These are phyloP conservation scores for Phalloptychus januarius DNA, from an alignment of 2,797 vertebrate species.

Conservation along the genomic window DNA sequence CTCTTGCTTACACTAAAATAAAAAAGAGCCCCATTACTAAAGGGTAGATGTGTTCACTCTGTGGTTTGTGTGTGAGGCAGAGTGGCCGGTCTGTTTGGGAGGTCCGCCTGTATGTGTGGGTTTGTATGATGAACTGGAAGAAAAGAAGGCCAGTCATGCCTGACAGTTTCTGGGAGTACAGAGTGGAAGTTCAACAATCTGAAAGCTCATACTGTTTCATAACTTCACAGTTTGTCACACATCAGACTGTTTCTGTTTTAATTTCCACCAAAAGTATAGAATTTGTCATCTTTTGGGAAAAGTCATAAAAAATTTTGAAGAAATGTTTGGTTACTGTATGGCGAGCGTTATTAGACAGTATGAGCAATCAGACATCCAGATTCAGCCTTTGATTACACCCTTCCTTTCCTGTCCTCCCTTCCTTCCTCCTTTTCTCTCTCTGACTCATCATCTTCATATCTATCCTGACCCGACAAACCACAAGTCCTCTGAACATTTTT, in stretches of 20 bases:
- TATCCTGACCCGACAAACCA: conserved; percentile 37
- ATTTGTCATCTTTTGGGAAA: background rate
- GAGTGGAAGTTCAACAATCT: conserved; percentile 31
- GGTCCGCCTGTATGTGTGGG: conserved; percentile 27
- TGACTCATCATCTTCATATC: conserved; percentile 60
- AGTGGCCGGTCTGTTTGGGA: conserved; percentile 47
- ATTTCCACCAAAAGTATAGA: background rate
- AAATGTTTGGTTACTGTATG: background rate
- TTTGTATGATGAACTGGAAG: conserved; percentile 37
- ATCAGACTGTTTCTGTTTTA: background rate
- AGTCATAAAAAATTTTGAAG: too few species aligned
- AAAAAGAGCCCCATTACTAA: background rate
- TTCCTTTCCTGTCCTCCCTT: conserved; percentile 46
- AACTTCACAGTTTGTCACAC: background rate
- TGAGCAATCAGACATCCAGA: conserved; percentile 43
- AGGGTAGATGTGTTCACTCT: background rate
- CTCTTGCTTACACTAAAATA: background rate
- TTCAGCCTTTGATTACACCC: conserved; percentile 44
- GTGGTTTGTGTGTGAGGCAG: conserved; percentile 25
- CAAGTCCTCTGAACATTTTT: conserved; percentile 22
- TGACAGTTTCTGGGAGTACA: conserved; percentile 13
- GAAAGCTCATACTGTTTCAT: conserved; percentile 50
- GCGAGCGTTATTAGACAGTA: conserved; percentile 11
- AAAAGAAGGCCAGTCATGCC: conserved; percentile 44
- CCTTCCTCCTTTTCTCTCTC: conserved; percentile 51